Evolutionary conservation across 1,140 invertebrate species (phyloP), one percentile per base, ranked within the genome.

Genomic region (Dendroctonus ponderosae): DNA sequence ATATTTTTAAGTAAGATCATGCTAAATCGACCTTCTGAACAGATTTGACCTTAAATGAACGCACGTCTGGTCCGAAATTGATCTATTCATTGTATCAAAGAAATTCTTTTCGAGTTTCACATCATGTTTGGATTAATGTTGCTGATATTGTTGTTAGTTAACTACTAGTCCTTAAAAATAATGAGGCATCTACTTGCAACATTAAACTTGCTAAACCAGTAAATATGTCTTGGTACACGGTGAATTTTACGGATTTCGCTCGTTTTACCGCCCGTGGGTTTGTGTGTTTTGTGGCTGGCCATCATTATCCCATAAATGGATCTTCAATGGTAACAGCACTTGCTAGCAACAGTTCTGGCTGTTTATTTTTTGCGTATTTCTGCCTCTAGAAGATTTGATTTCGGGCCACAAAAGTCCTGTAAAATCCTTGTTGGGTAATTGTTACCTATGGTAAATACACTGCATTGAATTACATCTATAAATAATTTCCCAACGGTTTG

Each of bases 291-390:
- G 12, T 15, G 26, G 44, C 37, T 12, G 46, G 39, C 59, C 59
- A 61, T 61, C 59, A 51, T 49, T 50, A 61, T 43, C 46, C 56
- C 49, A 43, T 67, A 66, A 57, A 57, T 64, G 62, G 50, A 26
- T 3, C 26, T 26, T 26, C 39, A 40, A 38, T 41, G 49, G 50
- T 26, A 62, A 42, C 46, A 46, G 41, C 26, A 26, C 58, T 4
- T 11, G 5, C 37, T 5, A 53, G 5, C 9, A 5, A 4, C 12
- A 26, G 37, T 14, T 53, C 11, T 15, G 0, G 3, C 9, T 12
- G 11, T n/a, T 56, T 9, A 9, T 56, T 56, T 44, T 8, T 7
- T 59, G 44, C 12, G 8, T 15, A 37, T 15, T 52, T 12, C 15
- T n/a, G 1, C 8, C 43, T 11, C 8, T 46, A 12, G 8, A 15